Conservation (phyloP, 2,113 vertebrate genomes). For the Eretmochelys imbricata region DNA sequence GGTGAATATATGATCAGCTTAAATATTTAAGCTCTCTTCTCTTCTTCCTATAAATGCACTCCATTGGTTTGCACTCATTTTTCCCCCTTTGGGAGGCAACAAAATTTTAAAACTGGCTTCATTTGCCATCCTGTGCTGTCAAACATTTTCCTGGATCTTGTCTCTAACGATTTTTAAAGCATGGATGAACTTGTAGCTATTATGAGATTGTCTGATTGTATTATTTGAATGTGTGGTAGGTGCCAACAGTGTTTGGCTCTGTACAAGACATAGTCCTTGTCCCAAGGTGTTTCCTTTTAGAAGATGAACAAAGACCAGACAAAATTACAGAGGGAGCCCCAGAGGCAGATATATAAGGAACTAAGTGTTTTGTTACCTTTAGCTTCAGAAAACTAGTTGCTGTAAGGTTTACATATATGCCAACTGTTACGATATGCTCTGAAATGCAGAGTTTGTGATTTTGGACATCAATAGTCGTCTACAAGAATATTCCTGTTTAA, state of each 20-base stretch:
- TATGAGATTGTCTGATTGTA: not conserved
- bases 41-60: not conserved
- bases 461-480: not conserved
- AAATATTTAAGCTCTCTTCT: not conserved
- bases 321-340: not conserved
- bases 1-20: not conserved
- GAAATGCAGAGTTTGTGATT: not conserved
- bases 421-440: not conserved
- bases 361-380: not conserved
- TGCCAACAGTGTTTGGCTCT: not conserved
- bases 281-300: not conserved
- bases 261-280: not conserved
- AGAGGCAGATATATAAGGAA: not conserved
- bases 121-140: not conserved
- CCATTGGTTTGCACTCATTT: not conserved
- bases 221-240: not conserved
- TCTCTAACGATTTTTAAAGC: not conserved
- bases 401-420: not conserved
- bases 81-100: not conserved
- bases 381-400: not conserved
- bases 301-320: not conserved
- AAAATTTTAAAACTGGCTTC: not conserved
- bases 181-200: not conserved
- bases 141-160: not conserved
- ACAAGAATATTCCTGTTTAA: not conserved